Conservation (phyloP, 2,113 vertebrate genomes). For the Ameiurus melas region DNA sequence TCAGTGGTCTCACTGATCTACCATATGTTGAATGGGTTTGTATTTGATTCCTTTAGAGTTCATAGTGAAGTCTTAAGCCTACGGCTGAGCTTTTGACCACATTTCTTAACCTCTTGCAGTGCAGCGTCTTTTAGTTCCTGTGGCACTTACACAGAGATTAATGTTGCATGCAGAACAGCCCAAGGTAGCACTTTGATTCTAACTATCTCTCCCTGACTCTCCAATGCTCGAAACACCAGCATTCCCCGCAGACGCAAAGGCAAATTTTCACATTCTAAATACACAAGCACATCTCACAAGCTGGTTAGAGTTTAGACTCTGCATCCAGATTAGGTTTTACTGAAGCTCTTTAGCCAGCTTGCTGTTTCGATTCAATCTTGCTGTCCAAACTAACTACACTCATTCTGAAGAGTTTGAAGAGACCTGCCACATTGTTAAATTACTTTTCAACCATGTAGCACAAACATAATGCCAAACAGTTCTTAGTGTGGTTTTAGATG, state of each 20-base stretch:
- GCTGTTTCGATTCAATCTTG: not conserved
- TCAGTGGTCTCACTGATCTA: not conserved
- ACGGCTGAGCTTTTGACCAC: slow-evolving; percentile 11
- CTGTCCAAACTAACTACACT: not conserved
- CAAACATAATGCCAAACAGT: not conserved
- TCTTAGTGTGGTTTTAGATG: not conserved
- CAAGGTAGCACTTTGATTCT: slow-evolving; percentile 39
- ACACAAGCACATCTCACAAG: not conserved
- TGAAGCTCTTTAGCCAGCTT: not conserved
- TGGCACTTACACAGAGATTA: slow-evolving; percentile 34
- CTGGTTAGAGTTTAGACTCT: not conserved
- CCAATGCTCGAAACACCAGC: slow-evolving; percentile 20
- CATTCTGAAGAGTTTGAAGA: not conserved
- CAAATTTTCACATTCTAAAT: slow-evolving; percentile 26
- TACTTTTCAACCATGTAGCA: not conserved
- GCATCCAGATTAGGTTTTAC: not conserved
- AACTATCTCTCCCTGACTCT: slow-evolving; percentile 21
- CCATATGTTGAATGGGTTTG: not conserved
- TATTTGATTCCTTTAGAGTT: slow-evolving; percentile 16
- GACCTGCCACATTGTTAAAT: no score
- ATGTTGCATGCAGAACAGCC: slow-evolving; percentile 35
- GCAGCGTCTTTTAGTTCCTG: slow-evolving; percentile 6
- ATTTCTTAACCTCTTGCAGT: slow-evolving; percentile 28
- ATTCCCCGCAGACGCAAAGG: not conserved
- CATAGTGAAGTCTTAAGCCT: slow-evolving; percentile 8